These are phyloP conservation scores for Dryomyza anilis DNA, from an alignment of 2,888 invertebrate species.

Conservation along the genomic window DNA sequence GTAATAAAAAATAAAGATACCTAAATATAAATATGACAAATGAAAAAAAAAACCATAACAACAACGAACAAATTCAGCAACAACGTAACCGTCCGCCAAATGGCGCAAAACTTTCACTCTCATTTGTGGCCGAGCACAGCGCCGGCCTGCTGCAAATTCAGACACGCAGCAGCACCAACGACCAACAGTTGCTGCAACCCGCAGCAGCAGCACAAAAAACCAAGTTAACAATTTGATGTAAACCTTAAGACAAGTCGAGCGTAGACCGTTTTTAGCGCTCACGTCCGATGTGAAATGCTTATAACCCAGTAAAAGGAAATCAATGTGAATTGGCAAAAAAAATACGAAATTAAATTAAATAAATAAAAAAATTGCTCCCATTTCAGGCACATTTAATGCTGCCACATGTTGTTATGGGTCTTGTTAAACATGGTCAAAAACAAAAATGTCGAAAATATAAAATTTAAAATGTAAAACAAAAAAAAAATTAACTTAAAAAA, in stretches of 20 bases:
- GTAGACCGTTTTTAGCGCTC: slow-evolving; percentile 15
- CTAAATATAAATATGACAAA: neutral
- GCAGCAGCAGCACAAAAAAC: neutral
- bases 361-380: slow-evolving; percentile 5
- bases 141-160: neutral
- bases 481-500: too few relatives aligned
- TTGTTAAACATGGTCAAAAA: too few relatives aligned
- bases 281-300: slow-evolving; percentile 24
- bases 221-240: neutral
- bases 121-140: slow-evolving; percentile 9
- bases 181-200: too few relatives aligned
- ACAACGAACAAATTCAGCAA: neutral
- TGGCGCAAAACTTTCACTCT: slow-evolving; percentile 30
- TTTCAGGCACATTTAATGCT: too few relatives aligned
- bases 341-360: neutral
- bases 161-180: slow-evolving; percentile 16
- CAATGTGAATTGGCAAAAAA: neutral
- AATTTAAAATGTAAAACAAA: too few relatives aligned
- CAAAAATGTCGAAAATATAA: too few relatives aligned
- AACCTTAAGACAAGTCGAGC: neutral
- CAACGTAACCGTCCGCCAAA: neutral
- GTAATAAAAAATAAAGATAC: neutral
- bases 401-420: too few relatives aligned
- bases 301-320: slow-evolving; percentile 26
- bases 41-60: neutral